Evolutionary conservation across 2,888 invertebrate genomes (phyloP).

Genomic region (Lasioglossum oenotherae): DNA sequence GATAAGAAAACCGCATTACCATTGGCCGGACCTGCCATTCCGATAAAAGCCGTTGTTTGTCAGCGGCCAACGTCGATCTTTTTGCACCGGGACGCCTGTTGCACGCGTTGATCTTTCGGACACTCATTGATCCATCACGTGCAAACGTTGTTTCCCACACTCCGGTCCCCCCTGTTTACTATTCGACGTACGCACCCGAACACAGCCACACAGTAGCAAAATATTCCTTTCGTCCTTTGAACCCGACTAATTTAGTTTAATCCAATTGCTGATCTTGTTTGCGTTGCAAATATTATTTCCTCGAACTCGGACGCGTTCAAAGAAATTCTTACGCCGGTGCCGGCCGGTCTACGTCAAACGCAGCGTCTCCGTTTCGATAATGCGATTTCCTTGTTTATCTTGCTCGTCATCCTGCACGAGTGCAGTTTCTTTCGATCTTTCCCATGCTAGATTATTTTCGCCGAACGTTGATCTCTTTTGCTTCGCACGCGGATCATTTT

Average conservation of each 20-base stretch:
- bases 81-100: neutral
- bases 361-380: neutral
- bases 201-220: neutral
- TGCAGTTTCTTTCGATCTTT: neutral
- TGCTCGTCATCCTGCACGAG: neutral
- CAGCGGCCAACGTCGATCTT: conserved; percentile 38
- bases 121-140: neutral
- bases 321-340: neutral
- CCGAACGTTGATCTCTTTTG: neutral
- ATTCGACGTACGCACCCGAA: neutral
- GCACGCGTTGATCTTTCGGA: conserved; percentile 10
- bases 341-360: neutral
- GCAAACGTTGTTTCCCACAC: neutral
- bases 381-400: neutral
- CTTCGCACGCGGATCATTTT: neutral
- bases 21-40: conserved; percentile 42
- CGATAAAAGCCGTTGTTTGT: conserved; percentile 51
- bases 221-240: neutral
- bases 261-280: neutral
- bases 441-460: neutral
- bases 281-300: neutral
- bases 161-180: neutral
- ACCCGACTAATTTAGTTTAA: neutral
- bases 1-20: conserved; percentile 32
- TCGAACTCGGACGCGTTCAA: neutral